A percentile compares a stretch with the other conserved stretches of the same genome.
These are phyloP conservation scores for Spodoptera litura DNA, from an alignment of 1,140 invertebrate genomes.

Conservation along the genomic window DNA sequence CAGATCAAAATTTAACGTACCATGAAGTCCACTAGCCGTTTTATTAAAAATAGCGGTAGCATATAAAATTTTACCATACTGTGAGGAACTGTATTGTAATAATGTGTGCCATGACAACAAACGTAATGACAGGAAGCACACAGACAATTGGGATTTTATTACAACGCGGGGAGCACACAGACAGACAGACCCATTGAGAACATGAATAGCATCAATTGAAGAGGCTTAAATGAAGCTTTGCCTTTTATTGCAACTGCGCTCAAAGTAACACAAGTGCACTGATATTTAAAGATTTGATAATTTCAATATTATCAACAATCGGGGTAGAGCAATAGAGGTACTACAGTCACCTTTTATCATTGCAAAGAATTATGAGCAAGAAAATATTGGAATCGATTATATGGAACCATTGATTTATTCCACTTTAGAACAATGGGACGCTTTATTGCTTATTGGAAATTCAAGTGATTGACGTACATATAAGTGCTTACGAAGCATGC, in stretches of 20 bases:
- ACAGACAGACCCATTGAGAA: constrained; percentile 38
- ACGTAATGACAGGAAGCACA: constrained; percentile 57
- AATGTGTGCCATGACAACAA: constrained; percentile 39
- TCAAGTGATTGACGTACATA: constrained; percentile 25
- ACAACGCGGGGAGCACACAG: constrained; percentile 45
- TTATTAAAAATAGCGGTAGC: constrained; percentile 6
- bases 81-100: constrained; percentile 7
- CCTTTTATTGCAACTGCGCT: constrained; percentile 12
- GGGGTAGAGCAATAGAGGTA: background rate
- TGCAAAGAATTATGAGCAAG: constrained; percentile 13
- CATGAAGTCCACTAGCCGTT: background rate
- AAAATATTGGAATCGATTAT: constrained; percentile 23
- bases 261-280: constrained; percentile 27
- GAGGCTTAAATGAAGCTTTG: constrained; percentile 36
- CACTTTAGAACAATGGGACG: constrained; percentile 24
- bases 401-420: constrained; percentile 16
- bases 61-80: background rate
- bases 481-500: constrained; percentile 14
- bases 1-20: constrained; percentile 13
- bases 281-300: background rate
- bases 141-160: constrained; percentile 58
- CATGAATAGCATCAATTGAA: constrained; percentile 62
- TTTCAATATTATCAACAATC: constrained; percentile 1
- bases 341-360: background rate
- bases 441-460: constrained; percentile 45